phyloP scores from a whole-genome alignment of 2,797 vertebrate genomes.

The Anguilla anguilla region DNA sequence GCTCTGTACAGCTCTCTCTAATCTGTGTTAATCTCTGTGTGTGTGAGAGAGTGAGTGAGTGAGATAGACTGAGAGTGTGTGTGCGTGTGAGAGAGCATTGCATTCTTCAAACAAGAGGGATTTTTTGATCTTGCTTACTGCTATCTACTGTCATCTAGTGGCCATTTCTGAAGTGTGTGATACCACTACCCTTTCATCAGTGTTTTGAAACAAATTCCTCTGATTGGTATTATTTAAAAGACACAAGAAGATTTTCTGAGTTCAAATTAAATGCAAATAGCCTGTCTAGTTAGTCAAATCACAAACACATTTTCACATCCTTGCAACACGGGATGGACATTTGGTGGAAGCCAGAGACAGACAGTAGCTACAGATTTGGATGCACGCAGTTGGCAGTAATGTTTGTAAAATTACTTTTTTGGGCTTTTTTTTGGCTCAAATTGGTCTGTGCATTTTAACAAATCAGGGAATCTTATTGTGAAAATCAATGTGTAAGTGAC shows the following conservation, averaged over 20 bases:
- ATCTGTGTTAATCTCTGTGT: no score
- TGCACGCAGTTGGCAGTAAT: neutral
- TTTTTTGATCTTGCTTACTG: no score
- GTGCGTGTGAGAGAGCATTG: no score
- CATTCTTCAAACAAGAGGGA: no score
- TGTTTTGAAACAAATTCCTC: neutral
- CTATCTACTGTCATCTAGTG: constrained; percentile 14
- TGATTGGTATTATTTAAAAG: no score
- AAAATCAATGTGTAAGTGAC: neutral
- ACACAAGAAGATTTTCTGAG: no score
- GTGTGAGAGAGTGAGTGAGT: no score
- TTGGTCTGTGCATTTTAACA: neutral
- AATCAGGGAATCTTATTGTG: neutral
- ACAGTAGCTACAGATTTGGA: neutral
- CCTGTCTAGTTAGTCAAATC: no score
- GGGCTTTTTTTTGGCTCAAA: no score
- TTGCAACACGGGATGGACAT: neutral
- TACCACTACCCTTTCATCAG: neutral
- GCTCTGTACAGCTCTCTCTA: no score
- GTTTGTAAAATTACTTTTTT: neutral
- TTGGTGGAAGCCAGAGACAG: neutral
- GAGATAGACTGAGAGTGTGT: no score
- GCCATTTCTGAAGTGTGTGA: neutral
- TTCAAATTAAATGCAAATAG: no score
- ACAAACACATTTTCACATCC: neutral